Evolutionary conservation across 2,888 invertebrate species (phyloP).

Genomic region (Parasteatoda lunata): DNA sequence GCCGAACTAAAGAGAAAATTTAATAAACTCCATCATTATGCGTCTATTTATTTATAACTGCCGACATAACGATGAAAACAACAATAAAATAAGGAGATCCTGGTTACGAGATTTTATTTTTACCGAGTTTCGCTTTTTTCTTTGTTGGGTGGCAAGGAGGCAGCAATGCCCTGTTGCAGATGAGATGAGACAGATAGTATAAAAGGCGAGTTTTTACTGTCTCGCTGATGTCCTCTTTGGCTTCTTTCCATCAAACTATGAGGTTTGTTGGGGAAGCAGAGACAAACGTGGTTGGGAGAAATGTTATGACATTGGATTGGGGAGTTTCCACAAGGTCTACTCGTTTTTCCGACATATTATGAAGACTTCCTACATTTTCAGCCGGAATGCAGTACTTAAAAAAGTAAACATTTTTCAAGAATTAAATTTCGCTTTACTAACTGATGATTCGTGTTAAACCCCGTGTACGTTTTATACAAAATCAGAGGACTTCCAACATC

Average conservation of each 20-base stretch:
- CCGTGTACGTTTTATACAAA: too few species aligned
- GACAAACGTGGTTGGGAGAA: conserved; percentile 14
- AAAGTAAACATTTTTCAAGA: too few species aligned
- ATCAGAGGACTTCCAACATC: too few species aligned
- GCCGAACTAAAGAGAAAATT: background rate
- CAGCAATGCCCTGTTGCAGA: conserved; percentile 53
- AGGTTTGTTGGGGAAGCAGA: background rate
- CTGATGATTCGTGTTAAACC: too few species aligned
- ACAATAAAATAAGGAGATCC: background rate
- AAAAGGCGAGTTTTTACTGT: conserved; percentile 56
- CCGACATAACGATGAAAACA: background rate
- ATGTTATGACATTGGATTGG: conserved; percentile 50
- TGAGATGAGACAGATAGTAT: conserved; percentile 58
- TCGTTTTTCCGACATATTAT: conserved; percentile 11
- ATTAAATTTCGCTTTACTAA: too few species aligned
- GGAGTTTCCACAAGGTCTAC: conserved; percentile 32
- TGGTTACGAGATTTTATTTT: conserved; percentile 40
- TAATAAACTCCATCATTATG: background rate
- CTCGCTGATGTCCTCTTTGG: conserved; percentile 57
- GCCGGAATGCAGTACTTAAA: too few species aligned
- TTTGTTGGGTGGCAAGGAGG: conserved; percentile 24
- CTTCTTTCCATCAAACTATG: conserved; percentile 27
- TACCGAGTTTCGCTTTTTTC: conserved; percentile 30
- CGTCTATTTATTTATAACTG: too few species aligned
- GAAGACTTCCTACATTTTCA: background rate